Conservation (phyloP, 2,113 vertebrate species). For the Delphinapterus leucas region DNA sequence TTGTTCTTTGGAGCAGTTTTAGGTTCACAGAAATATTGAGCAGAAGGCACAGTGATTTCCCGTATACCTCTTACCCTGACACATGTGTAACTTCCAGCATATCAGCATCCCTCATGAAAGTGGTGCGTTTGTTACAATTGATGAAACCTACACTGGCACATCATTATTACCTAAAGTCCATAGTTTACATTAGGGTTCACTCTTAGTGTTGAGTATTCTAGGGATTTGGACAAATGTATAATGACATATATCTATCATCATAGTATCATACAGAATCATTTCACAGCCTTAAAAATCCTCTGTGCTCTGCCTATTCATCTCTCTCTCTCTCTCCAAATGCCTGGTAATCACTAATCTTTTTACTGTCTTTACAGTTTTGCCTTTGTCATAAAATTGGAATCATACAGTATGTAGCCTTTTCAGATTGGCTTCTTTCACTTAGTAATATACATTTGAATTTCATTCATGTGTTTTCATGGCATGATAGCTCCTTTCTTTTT, state of each 20-base stretch:
- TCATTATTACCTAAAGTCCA: neutral
- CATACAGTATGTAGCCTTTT: neutral
- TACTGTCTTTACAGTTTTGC: neutral
- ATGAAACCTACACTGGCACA: neutral
- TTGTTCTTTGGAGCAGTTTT: neutral
- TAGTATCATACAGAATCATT: neutral
- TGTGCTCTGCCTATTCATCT: neutral
- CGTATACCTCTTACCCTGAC: rapidly evolving
- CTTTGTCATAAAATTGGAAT: neutral
- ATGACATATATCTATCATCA: neutral
- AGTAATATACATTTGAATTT: neutral
- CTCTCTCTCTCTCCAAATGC: neutral
- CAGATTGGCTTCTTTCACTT: neutral
- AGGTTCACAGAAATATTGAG: neutral
- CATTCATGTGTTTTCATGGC: neutral
- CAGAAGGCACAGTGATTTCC: neutral
- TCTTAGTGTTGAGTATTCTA: neutral
- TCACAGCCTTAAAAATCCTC: neutral
- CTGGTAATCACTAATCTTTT: neutral
- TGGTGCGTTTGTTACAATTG: neutral
- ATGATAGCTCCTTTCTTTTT: neutral
- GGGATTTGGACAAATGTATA: neutral
- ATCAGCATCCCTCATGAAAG: neutral
- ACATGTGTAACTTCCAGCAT: neutral
- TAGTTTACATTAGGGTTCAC: neutral